Evolutionary conservation across 2,113 vertebrate species (phyloP), one percentile per base, ranked within the genome.

Genomic region (Paramisgurnus dabryanus): DNA sequence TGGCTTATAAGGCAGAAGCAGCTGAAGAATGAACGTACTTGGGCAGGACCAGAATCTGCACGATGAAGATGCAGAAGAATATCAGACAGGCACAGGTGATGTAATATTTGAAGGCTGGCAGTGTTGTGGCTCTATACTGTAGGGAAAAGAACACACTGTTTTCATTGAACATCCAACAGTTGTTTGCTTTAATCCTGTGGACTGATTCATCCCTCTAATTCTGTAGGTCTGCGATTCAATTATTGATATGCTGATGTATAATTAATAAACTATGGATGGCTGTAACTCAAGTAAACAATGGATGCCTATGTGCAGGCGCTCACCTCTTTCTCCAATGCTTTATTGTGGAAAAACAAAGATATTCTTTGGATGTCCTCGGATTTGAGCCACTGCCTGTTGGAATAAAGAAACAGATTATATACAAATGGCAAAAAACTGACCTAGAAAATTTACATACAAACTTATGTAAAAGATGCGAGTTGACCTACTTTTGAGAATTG

Each of bases 291-390:
- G 82, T 88, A 85, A 75, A 8, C 80, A 84, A 87, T 4, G 27
- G 27, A 5, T 70, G 13, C 67, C 50, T 6, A 47, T 76, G 3
- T 15, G 50, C 6, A 58, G 27, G 8, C 1, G 76, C 86, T 94
- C 94, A 98, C 97, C 93, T 99, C 96, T 88, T 97, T 98, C 86
- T 99, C 97, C 83, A 98, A 89, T 43, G 93, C 89, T 89, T 96
- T 96, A 87, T 98, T 97, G 82, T 99, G 97, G 91, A 99, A 99
- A 88, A 98, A 95, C 84, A 99, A 90, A 0, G 97, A 97, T 93
- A 98, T 97, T 91, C 97, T 95, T 88, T 99, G 96, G 88, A 99
- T 98, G 81, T 99, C 97, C 86, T 99, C 97, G 12, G 97, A 99
- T 88, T 99, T 99, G 58, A 98, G 95, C 97, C 97, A 99, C 67